Conservation (phyloP, 2,888 invertebrate species). For the Xestia rhomboidea region DNA sequence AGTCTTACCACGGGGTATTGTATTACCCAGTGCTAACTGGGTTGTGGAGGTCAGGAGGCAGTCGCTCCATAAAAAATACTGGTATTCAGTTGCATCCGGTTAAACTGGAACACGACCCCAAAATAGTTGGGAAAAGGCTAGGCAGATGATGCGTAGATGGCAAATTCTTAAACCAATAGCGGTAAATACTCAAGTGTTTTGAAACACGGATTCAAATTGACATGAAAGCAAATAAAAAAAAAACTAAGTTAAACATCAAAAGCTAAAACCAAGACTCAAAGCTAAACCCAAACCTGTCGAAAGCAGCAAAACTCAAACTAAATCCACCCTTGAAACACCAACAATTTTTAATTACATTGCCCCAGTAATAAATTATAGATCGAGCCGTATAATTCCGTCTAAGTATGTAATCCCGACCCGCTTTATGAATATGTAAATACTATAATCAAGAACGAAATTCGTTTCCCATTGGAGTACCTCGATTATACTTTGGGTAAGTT, state of each 20-base stretch:
- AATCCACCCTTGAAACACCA: constrained; percentile 17
- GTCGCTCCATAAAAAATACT: too few relatives aligned
- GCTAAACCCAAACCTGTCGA: not conserved
- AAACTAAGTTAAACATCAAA: not conserved
- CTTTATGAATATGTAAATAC: constrained; percentile 64
- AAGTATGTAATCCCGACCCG: constrained; percentile 56
- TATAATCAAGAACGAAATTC: constrained; percentile 59
- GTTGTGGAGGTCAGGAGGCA: too few relatives aligned
- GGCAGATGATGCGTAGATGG: too few relatives aligned
- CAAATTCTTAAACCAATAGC: too few relatives aligned
- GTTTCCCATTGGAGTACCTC: constrained; percentile 25
- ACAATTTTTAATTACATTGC: constrained; percentile 53
- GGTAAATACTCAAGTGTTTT: too few relatives aligned
- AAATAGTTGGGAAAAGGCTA: not conserved
- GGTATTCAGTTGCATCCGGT: too few relatives aligned
- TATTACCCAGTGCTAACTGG: too few relatives aligned
- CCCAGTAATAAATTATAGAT: constrained; percentile 54
- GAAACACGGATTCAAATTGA: too few relatives aligned
- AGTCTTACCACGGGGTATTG: too few relatives aligned
- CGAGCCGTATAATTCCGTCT: constrained; percentile 44
- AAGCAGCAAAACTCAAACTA: constrained; percentile 14
- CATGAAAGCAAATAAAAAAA: too few relatives aligned
- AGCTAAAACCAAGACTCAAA: not conserved
- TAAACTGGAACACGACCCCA: too few relatives aligned
- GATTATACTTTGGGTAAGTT: constrained; percentile 23